Evolutionary conservation across 1,140 invertebrate species (phyloP).

Genomic region (Listronotus bonariensis): DNA sequence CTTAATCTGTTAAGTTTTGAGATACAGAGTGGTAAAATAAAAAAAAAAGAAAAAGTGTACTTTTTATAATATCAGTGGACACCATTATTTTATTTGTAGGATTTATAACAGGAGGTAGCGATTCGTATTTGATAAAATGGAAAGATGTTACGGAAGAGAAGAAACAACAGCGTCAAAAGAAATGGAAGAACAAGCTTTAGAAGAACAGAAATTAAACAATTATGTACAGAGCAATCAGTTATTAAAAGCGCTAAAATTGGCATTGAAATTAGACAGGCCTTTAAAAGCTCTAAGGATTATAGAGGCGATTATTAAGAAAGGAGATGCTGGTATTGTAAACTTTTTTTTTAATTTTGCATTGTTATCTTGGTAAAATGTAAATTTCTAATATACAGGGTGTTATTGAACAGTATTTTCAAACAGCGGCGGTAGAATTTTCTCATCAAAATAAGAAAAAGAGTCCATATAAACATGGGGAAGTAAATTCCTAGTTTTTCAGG

Average conservation of each 20-base stretch:
- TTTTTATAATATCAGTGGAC: too few species aligned
- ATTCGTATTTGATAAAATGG: conserved; percentile 85
- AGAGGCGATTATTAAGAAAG: conserved; percentile 68
- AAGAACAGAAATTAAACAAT: conserved; percentile 87
- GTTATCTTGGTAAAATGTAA: neutral
- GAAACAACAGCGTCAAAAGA: conserved; percentile 67
- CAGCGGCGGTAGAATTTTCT: too few species aligned
- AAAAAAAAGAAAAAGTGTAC: too few species aligned
- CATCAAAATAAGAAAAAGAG: too few species aligned
- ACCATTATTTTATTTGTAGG: conserved; percentile 1
- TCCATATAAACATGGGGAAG: too few species aligned
- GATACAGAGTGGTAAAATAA: too few species aligned
- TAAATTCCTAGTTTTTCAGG: too few species aligned
- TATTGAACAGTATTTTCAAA: too few species aligned
- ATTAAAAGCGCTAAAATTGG: conserved; percentile 78
- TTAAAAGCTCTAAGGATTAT: conserved; percentile 79
- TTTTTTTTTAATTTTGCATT: neutral
- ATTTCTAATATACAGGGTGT: too few species aligned
- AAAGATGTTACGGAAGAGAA: conserved; percentile 80
- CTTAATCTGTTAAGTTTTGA: too few species aligned
- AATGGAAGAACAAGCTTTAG: conserved; percentile 70
- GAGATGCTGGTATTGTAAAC: conserved; percentile 49
- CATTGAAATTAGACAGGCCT: conserved; percentile 81
- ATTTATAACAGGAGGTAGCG: conserved; percentile 88
- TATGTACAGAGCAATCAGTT: conserved; percentile 78